These are phyloP conservation scores for Bombus terrestris DNA, from an alignment of 1,140 invertebrate species.

Conservation along the genomic window DNA sequence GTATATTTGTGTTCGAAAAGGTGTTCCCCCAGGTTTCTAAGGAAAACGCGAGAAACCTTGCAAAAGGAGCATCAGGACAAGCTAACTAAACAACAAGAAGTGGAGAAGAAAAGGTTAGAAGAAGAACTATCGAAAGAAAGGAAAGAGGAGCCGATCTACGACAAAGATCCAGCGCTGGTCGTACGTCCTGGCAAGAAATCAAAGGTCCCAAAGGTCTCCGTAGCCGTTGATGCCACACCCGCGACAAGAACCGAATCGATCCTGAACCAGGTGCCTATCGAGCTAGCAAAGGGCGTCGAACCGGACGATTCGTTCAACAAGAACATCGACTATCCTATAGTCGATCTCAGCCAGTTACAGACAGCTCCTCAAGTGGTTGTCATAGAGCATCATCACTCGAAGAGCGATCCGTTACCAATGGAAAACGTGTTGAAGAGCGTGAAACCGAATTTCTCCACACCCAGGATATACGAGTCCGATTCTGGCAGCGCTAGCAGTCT, in stretches of 20 bases:
- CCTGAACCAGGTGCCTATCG: constrained; percentile 89
- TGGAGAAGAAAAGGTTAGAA: constrained; percentile 78
- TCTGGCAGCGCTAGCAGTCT: constrained; percentile 79
- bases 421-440: constrained; percentile 70
- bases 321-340: constrained; percentile 32
- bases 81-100: constrained; percentile 80
- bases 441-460: constrained; percentile 68
- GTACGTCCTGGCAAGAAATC: constrained; percentile 81
- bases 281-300: constrained; percentile 84
- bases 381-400: constrained; percentile 88
- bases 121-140: constrained; percentile 75
- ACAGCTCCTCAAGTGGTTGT: constrained; percentile 75
- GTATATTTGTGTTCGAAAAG: constrained; percentile 64
- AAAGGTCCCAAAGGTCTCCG: constrained; percentile 87
- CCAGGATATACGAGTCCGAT: constrained; percentile 76
- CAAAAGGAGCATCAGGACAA: constrained; percentile 81
- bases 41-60: constrained; percentile 80
- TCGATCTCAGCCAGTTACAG: constrained; percentile 43
- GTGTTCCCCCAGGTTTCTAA: constrained; percentile 86
- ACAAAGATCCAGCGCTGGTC: constrained; percentile 79
- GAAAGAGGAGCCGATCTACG: constrained; percentile 77
- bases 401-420: constrained; percentile 85
- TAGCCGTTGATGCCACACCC: constrained; percentile 90
- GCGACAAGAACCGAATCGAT: constrained; percentile 87
- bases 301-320: constrained; percentile 34